Evolutionary conservation across 2,797 vertebrate species (phyloP).

Genomic region (Glyptemys insculpta): DNA sequence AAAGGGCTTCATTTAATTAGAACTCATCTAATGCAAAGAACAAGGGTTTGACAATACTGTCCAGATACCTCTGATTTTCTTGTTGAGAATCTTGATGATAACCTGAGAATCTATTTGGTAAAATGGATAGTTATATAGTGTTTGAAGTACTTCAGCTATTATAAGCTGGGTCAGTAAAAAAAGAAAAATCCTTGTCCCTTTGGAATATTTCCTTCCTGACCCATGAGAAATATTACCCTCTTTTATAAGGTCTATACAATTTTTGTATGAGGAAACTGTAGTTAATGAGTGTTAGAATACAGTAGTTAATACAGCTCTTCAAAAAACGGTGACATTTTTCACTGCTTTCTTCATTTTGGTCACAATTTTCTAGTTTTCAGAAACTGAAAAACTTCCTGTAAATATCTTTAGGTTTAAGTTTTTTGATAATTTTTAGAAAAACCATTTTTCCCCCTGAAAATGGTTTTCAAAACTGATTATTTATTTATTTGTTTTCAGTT

Average conservation of each 20-base stretch:
- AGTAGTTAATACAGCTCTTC: background rate
- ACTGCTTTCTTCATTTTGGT: background rate
- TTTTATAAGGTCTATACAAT: background rate
- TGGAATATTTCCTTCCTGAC: background rate
- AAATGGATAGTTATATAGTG: background rate
- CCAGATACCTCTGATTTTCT: background rate
- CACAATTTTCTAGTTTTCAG: background rate
- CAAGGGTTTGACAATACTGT: background rate
- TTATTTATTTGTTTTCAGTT: background rate
- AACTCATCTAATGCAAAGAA: background rate
- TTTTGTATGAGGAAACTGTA: background rate
- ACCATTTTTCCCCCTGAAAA: background rate
- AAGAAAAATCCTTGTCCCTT: background rate
- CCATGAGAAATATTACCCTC: background rate
- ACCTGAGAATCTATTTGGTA: background rate
- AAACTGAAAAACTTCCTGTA: background rate
- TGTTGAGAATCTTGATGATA: background rate
- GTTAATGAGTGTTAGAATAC: background rate
- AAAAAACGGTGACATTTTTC: background rate
- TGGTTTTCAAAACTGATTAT: background rate
- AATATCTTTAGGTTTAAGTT: background rate
- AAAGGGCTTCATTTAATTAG: fast-evolving
- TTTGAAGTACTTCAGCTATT: background rate
- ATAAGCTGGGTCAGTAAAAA: background rate
- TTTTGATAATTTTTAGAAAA: background rate